phyloP scores from a whole-genome alignment of 2,888 invertebrate genomes.

The Phytoseiulus persimilis region DNA sequence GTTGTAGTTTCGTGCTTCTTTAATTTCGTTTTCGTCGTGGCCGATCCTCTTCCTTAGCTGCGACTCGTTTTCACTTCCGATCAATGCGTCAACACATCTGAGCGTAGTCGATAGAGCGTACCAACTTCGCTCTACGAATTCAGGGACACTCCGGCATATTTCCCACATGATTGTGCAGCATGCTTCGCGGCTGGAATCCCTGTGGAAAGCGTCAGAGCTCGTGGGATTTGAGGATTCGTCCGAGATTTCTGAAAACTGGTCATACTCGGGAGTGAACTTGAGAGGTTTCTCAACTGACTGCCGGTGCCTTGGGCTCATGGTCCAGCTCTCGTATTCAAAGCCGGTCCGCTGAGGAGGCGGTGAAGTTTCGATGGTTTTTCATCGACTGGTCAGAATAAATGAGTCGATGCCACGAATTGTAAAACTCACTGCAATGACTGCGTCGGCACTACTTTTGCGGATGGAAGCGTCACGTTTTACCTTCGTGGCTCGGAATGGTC shows the following conservation, averaged over 20 bases:
- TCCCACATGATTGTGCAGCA: too few relatives aligned
- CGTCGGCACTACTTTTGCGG: not conserved
- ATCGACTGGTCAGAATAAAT: not conserved
- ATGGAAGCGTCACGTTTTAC: not conserved
- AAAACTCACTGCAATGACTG: not conserved
- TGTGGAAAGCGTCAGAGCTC: too few relatives aligned
- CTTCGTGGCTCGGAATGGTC: not conserved
- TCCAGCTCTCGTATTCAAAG: too few relatives aligned
- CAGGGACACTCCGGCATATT: too few relatives aligned
- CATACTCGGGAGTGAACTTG: too few relatives aligned
- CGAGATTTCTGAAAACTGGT: too few relatives aligned
- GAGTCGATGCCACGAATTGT: not conserved
- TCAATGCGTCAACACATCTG: not conserved
- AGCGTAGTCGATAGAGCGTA: too few relatives aligned
- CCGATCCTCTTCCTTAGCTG: not conserved
- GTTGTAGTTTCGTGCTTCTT: not conserved
- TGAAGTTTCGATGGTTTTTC: not conserved
- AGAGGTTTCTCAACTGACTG: too few relatives aligned
- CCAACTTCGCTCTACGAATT: too few relatives aligned
- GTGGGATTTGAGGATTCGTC: too few relatives aligned
- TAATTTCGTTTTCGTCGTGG: not conserved
- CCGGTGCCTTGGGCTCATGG: too few relatives aligned
- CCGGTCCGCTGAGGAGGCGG: not conserved
- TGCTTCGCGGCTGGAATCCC: too few relatives aligned
- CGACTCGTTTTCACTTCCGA: not conserved